A percentile compares a stretch with the other conserved stretches of the same genome.
These are phyloP conservation scores for Andrena trimmerana DNA, from an alignment of 2,888 invertebrate genomes.

Conservation along the genomic window DNA sequence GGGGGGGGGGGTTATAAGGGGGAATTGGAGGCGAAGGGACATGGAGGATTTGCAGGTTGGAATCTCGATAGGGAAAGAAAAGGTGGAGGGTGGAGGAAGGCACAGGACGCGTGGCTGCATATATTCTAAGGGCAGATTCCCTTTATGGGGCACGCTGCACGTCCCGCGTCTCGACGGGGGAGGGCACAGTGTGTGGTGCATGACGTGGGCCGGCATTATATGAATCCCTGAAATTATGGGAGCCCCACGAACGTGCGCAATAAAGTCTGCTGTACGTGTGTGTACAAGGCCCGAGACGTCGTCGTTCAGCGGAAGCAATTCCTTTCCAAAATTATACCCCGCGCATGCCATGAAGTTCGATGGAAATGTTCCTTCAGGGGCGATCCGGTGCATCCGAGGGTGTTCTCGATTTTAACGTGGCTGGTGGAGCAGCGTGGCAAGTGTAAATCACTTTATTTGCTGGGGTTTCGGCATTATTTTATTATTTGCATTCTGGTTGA, in stretches of 20 bases:
- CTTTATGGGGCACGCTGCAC: slow-evolving; percentile 60
- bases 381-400: slow-evolving; percentile 33
- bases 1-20: neutral
- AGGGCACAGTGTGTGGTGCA: slow-evolving; percentile 41
- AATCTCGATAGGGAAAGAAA: slow-evolving; percentile 41
- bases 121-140: slow-evolving; percentile 64
- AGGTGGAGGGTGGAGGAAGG: neutral
- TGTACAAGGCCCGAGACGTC: slow-evolving; percentile 40
- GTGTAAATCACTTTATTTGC: neutral
- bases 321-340: slow-evolving; percentile 53
- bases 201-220: slow-evolving; percentile 66
- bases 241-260: slow-evolving; percentile 70
- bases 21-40: neutral
- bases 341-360: slow-evolving; percentile 48
- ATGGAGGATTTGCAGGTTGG: slow-evolving; percentile 25
- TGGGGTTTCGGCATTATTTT: too few species aligned
- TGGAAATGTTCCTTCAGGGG: slow-evolving; percentile 16
- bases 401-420: neutral
- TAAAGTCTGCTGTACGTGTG: slow-evolving; percentile 66
- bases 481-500: too few species aligned
- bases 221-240: slow-evolving; percentile 78
- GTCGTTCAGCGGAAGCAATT: slow-evolving; percentile 36
- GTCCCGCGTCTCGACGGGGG: slow-evolving; percentile 42
- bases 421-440: neutral
- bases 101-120: slow-evolving; percentile 27